Conservation (phyloP, 2,113 vertebrate genomes). For the Malaclemys terrapin region DNA sequence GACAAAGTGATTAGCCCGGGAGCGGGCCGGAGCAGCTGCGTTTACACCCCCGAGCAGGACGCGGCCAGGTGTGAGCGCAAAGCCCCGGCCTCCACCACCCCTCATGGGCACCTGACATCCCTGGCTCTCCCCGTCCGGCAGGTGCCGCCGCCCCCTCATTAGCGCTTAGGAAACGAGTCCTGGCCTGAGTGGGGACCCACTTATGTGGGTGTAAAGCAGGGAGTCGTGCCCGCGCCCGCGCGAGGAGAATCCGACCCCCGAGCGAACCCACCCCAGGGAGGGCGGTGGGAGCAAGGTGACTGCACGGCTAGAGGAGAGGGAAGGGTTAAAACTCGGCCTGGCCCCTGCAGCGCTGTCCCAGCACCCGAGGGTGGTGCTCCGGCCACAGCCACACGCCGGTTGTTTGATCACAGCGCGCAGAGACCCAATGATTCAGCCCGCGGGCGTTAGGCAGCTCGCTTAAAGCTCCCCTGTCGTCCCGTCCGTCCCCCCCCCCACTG, state of each 20-base stretch:
- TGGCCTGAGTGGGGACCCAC: background rate
- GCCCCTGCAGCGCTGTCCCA: background rate
- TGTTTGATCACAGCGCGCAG: too few species aligned
- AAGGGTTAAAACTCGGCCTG: fast-evolving
- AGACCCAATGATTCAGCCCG: too few species aligned
- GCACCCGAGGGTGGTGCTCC: background rate
- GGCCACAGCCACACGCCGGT: background rate
- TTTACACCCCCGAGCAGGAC: background rate
- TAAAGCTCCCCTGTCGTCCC: constrained; percentile 2
- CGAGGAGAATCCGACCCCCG: background rate
- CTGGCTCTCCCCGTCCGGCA: background rate
- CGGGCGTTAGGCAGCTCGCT: background rate
- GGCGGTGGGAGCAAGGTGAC: background rate
- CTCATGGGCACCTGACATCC: background rate
- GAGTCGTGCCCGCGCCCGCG: background rate
- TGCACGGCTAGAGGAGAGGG: background rate
- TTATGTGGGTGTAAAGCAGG: background rate
- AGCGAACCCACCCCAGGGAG: background rate
- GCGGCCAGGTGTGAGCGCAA: background rate
- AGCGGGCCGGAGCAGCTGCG: background rate
- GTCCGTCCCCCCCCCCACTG: background rate
- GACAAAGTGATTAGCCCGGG: background rate
- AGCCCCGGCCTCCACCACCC: background rate
- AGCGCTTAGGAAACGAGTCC: fast-evolving
- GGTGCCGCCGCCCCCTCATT: fast-evolving